Evolutionary conservation across 2,888 invertebrate species (phyloP), one percentile per base, ranked within the genome.

Genomic region (Perizoma affinitatum): DNA sequence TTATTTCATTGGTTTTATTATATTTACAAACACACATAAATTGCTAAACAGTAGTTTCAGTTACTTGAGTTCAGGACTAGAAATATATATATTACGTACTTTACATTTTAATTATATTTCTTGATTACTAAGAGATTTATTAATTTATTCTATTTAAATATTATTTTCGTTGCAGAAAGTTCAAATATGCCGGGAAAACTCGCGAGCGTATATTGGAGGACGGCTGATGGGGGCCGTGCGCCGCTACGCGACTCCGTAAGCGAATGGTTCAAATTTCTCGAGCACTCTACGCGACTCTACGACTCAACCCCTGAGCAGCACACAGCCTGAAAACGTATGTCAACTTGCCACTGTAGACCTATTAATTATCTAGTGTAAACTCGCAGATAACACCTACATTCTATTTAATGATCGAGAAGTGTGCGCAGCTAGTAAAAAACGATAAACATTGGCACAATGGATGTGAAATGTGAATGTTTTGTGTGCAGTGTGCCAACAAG

Each of bases 151-250:
- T 22, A 22, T 22, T 3, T 22, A 22, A 22, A 22, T 22, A 22
- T 22, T 22, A 22, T 22, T 22, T 22, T 22, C 22, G 22, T 22
- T 22, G 22, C 3, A 7, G 38, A 59, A 42, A 54, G 35, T 54
- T 63, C 43, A 49, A 46, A 42, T 51, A 55, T 58, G 56, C 59
- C 64, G 65, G 69, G 63, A 70, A 70, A 67, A 67, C 58, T 58
- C 75, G 77, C 79, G 77, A 63, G 69, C 69, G 78, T 84, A 87
- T 82, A 87, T 87, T 83, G 83, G 67, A 67, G 73, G 61, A 54
- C 64, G 60, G 57, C 63, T 72, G 58, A 54, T 71, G 70, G 74
- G 70, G 45, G 69, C 88, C 88, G 79, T 75, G 72, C 71, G 78
- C 74, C 82, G 76, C 82, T 76, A 56, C 85, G 84, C 80, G 79